Base-by-base conservation (phyloP, 92 coral and sea anemone genomes). In the Nematostella vectensis region DNA sequence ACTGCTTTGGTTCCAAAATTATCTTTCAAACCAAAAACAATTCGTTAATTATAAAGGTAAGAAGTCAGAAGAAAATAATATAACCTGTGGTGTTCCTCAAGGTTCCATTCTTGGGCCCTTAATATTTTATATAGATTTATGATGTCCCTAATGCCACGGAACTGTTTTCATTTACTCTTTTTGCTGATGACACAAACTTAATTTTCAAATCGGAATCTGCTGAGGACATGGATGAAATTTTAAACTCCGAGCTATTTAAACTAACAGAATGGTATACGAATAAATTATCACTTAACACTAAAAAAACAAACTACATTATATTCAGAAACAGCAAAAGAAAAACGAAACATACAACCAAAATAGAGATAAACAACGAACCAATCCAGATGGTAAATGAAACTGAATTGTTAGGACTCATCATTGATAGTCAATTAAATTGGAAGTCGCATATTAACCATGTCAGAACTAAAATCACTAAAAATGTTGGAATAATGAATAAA, bases 61-160 rank as follows among this genome's bases (percentile, higher is more conserved):
- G 22, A 51, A 51, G 8, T 51, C 29, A 51, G 40, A 33, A 6
- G 6, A 6, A 33, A 6, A 6, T 15, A 33, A 33, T 15, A 15
- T 33, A 6, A 33, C 51, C 12, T 45, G 51, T 45, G 51, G 51
- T 45, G 51, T 45, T 45, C 51, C 23, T 45, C 51, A 45, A 19
- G 18, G 40, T 33, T 45, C 51, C 4, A 45, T 11, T 45, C 23
- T 10, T 6, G 51, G 51, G 18, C 51, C 23, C 9, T 45, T 45
- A 33, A 6, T 33, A 33, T 33, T 19, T 45, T 19, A 45, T 45
- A 10, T 45, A 45, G 9, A 45, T 45, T 4, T 9, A 45, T 22
- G 51, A 45, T 19, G 23, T 45, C 4, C 4, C 23, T 6, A 45
- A 45, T 17, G 9, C 18, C 21, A 9, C 51, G 12, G 21, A 17